These are phyloP conservation scores for Euleptes europaea DNA, from an alignment of 2,113 vertebrate genomes.

Conservation along the genomic window DNA sequence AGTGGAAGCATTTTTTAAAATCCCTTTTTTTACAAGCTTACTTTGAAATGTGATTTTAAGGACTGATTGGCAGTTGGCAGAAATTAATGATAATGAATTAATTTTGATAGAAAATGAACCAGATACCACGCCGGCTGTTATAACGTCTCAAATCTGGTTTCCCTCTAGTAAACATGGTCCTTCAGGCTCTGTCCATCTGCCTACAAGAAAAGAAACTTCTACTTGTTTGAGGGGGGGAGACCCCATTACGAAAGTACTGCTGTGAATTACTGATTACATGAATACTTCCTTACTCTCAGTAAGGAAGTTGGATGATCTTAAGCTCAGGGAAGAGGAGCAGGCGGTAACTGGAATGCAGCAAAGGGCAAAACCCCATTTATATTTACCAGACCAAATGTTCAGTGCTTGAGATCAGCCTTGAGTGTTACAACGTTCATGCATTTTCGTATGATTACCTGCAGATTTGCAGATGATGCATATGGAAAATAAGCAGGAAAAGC, in stretches of 20 bases:
- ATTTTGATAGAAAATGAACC: conserved; percentile 74
- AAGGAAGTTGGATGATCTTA: conserved; percentile 35
- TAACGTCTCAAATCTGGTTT: conserved; percentile 79
- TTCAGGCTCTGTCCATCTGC: conserved; percentile 78
- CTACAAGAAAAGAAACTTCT: conserved; percentile 63
- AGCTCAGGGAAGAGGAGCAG: conserved; percentile 36
- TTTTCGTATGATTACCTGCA: not conserved
- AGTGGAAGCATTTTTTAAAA: conserved; percentile 10
- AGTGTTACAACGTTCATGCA: not conserved
- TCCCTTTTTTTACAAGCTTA: conserved; percentile 13
- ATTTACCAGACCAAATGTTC: not conserved
- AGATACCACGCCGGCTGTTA: conserved; percentile 70
- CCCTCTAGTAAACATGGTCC: conserved; percentile 73
- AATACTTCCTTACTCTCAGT: conserved; percentile 48
- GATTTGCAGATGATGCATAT: not conserved
- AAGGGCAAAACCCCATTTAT: accelerated
- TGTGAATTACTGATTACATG: conserved; percentile 60
- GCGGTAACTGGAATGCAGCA: conserved; percentile 20
- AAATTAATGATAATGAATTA: conserved; percentile 75
- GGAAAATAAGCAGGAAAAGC: not conserved
- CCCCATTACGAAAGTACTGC: conserved; percentile 56
- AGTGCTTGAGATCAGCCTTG: not conserved
- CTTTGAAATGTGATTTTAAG: conserved; percentile 73
- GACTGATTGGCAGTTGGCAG: conserved; percentile 79
- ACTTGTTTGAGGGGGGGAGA: conserved; percentile 22